Base-by-base conservation (phyloP, 1,140 invertebrate genomes). In the Drosophila elegans region DNA sequence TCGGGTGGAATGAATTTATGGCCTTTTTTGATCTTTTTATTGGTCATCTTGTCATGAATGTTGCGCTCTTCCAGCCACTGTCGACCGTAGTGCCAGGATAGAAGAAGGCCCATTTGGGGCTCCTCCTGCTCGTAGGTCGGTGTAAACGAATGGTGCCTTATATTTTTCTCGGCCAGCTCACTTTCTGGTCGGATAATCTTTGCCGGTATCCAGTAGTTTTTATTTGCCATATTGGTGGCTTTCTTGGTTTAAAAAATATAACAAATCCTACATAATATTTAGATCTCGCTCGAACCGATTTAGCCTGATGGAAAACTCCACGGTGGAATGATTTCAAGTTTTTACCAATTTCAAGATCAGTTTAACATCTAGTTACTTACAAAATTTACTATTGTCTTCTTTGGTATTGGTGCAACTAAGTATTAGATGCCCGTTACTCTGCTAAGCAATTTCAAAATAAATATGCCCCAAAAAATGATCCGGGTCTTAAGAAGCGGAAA, bases 51-150 rank as follows among this genome's bases (percentile, higher is more conserved):
- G 42, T 34, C 7, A n/a, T 56, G 27, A 5, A 3, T 7, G 3
- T 25, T n/a, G 3, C 60, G 44, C 60, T 71, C 67, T 11, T 69
- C 51, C 16, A 71, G 27, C 67, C 67, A 71, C 34, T 71, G 64
- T 3, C 64, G 64, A 4, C 67, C 67, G 4, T 71, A 71, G 51
- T 71, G 67, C 67, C 67, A 71, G n/a, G 64, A 69, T 6, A 71
- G 4, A 16, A 71, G 39, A 16, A 71, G 27, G 6, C 16, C 11
- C 64, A 71, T 71, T 29, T 34, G 42, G 6, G 67, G 49, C 4
- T 38, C 6, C 21, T 69, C 67, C 13, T 9, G 10, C 11, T 29
- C 49, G 11, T 71, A 71, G 0, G 67, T 27, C 9, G 67, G 64
- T 4, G 13, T 12, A 2, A 71, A 71, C 1, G 27, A 32, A 11